These are phyloP conservation scores for Cyprinodon brontotheroides DNA, from an alignment of 2,113 vertebrate species.

Conservation along the genomic window DNA sequence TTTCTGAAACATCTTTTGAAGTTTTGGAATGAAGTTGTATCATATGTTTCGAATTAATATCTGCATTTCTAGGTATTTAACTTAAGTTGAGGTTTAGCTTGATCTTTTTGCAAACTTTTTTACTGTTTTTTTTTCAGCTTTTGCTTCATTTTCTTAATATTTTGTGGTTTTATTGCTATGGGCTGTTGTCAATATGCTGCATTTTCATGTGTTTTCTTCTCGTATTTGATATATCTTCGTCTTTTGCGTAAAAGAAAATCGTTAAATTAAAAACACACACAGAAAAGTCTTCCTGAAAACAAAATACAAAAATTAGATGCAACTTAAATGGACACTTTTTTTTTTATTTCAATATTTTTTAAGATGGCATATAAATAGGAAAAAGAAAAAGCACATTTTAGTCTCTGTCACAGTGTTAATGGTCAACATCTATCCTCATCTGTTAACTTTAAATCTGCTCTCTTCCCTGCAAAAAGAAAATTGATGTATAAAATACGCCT, in stretches of 20 bases:
- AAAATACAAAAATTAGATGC: not conserved
- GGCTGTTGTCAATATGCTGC: too few relatives aligned
- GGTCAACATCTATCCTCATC: constrained; percentile 25
- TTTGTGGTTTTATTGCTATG: not conserved
- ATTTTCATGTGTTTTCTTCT: not conserved
- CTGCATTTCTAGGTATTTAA: not conserved
- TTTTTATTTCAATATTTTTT: not conserved
- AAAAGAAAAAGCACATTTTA: not conserved
- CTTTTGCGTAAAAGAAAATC: not conserved
- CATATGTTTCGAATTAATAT: not conserved
- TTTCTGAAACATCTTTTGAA: not conserved
- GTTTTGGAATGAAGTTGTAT: not conserved
- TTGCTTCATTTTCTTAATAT: not conserved
- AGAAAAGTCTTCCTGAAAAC: too few relatives aligned
- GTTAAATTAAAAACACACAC: too few relatives aligned
- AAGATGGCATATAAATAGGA: not conserved
- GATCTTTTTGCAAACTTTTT: not conserved
- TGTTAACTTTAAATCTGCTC: constrained; percentile 36
- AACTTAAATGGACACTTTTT: not conserved
- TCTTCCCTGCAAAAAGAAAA: constrained; percentile 52
- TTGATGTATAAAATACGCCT: constrained; percentile 48
- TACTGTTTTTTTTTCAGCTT: not conserved
- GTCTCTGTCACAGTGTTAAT: constrained; percentile 1
- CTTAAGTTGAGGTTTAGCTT: not conserved
- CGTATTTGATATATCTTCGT: not conserved